These are phyloP conservation scores for Verasper variegatus DNA, from an alignment of 2,113 vertebrate species.

Conservation along the genomic window DNA sequence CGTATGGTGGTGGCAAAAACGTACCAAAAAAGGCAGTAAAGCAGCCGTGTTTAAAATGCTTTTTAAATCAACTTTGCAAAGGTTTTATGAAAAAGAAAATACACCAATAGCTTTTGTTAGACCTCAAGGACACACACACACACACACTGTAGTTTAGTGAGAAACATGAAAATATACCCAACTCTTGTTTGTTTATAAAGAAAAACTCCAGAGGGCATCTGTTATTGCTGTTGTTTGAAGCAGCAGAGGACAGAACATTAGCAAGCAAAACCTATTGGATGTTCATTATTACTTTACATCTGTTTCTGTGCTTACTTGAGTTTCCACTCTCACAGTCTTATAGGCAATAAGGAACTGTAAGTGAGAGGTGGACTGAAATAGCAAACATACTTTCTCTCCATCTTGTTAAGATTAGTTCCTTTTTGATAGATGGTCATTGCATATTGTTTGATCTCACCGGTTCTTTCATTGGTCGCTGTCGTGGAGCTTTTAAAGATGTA, in stretches of 20 bases:
- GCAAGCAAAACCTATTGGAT: not conserved
- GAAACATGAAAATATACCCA: not conserved
- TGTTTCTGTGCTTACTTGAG: not conserved
- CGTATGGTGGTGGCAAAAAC: too few species aligned
- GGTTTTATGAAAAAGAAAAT: not conserved
- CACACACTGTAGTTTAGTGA: not conserved
- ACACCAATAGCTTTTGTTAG: not conserved
- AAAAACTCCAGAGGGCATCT: not conserved
- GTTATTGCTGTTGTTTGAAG: not conserved
- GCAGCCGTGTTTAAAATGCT: too few species aligned
- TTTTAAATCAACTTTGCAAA: too few species aligned
- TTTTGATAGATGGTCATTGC: slow-evolving; percentile 37
- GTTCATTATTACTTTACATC: not conserved
- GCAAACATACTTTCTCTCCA: not conserved
- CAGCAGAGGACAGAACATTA: not conserved
- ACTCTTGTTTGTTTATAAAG: not conserved
- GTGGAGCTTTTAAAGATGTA: not conserved
- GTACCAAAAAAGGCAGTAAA: not conserved
- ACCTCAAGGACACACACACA: not conserved
- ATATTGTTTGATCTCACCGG: not conserved
- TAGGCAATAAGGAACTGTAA: not conserved
- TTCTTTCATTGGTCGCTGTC: too few species aligned
- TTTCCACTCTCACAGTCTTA: not conserved
- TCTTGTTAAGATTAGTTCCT: not conserved
- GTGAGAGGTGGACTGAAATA: not conserved